These are phyloP conservation scores for Pristionchus arcanus DNA, from an alignment of 2,888 invertebrate genomes.

Conservation along the genomic window DNA sequence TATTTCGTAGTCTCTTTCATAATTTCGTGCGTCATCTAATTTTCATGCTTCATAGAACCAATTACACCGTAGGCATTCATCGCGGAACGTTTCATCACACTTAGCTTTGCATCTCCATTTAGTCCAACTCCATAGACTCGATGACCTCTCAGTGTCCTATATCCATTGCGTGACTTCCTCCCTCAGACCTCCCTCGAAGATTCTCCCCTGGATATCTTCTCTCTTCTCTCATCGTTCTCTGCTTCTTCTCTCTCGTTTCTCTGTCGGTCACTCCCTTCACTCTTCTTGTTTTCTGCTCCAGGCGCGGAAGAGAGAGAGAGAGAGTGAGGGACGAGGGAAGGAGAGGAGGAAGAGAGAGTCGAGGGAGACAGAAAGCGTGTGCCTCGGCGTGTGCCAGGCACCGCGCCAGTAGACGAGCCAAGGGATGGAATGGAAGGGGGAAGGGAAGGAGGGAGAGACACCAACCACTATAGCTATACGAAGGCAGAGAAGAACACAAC, in stretches of 20 bases:
- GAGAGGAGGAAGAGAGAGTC: background rate
- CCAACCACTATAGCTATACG: slow-evolving; percentile 14
- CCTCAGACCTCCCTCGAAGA: background rate
- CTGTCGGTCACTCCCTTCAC: slow-evolving; percentile 32
- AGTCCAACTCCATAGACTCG: background rate
- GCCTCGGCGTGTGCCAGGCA: slow-evolving; percentile 49
- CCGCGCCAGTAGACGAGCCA: slow-evolving; percentile 29
- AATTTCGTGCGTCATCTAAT: background rate
- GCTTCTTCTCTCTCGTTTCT: slow-evolving; percentile 42
- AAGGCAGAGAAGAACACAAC: slow-evolving; percentile 30
- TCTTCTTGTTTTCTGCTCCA: slow-evolving; percentile 43
- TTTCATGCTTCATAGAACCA: background rate
- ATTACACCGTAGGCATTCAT: background rate
- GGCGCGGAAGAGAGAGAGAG: background rate
- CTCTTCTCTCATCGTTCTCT: slow-evolving; percentile 32
- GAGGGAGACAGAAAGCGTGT: slow-evolving; percentile 34
- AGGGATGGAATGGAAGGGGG: background rate
- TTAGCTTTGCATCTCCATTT: background rate
- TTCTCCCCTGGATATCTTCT: slow-evolving; percentile 37
- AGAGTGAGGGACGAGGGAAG: background rate
- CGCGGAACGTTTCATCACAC: background rate
- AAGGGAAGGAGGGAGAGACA: background rate
- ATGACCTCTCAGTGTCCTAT: background rate
- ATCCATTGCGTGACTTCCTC: background rate
- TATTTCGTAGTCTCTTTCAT: background rate